phyloP scores from a whole-genome alignment of 2,888 invertebrate species.

The Aquatica leii region DNA sequence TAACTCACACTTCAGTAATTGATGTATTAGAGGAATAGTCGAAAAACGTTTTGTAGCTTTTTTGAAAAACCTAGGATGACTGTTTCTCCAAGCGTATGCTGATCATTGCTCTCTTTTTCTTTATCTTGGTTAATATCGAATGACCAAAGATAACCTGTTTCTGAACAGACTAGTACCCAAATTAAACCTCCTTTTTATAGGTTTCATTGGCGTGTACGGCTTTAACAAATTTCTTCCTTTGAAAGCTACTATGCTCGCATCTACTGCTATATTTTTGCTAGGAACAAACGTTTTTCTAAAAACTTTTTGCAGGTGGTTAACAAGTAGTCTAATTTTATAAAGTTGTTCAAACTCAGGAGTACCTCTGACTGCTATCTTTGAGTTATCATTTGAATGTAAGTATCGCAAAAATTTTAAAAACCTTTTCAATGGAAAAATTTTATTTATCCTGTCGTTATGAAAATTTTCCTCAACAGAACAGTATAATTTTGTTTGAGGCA shows the following conservation, averaged over 20 bases:
- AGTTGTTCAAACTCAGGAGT: slow-evolving; percentile 36
- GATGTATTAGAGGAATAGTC: slow-evolving; percentile 42
- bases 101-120: slow-evolving; percentile 24
- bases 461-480: not conserved
- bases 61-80: slow-evolving; percentile 42
- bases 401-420: not conserved
- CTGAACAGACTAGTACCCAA: slow-evolving; percentile 40
- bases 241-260: slow-evolving; percentile 28
- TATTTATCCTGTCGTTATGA: not conserved
- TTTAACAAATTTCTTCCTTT: slow-evolving; percentile 30
- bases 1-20: slow-evolving; percentile 38
- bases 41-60: slow-evolving; percentile 42
- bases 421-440: not conserved
- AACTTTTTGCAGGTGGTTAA: not conserved
- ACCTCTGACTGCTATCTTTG: slow-evolving; percentile 28
- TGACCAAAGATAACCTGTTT: slow-evolving; percentile 36
- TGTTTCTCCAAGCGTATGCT: slow-evolving; percentile 44
- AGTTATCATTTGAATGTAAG: slow-evolving; percentile 32
- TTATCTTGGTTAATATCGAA: slow-evolving; percentile 43
- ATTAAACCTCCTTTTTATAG: slow-evolving; percentile 40
- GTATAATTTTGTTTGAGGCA: not conserved
- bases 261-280: slow-evolving; percentile 22
- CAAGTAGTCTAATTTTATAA: slow-evolving; percentile 38
- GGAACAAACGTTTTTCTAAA: slow-evolving; percentile 24
- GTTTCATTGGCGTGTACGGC: slow-evolving; percentile 42